Conservation (phyloP, 2,797 vertebrate genomes). For the Emydoidea blandingii region DNA sequence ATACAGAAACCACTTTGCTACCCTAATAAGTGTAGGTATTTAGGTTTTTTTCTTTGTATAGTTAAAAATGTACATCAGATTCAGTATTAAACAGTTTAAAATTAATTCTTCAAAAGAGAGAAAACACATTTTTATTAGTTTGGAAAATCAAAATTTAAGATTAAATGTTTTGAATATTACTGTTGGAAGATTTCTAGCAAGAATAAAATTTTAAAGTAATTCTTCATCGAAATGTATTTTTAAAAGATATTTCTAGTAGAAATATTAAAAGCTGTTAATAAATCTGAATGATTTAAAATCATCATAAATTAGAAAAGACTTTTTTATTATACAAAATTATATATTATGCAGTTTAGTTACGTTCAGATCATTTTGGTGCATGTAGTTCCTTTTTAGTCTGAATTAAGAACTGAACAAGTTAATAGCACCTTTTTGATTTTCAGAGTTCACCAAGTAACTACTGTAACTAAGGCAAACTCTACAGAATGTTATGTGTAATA, state of each 20-base stretch:
- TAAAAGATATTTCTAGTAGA: constrained; percentile 39
- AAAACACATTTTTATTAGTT: constrained; percentile 37
- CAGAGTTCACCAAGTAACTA: constrained; percentile 51
- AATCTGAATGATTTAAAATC: constrained; percentile 47
- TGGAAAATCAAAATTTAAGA: constrained; percentile 51
- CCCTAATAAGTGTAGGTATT: constrained; percentile 25
- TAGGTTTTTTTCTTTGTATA: constrained; percentile 29
- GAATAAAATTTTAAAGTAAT: constrained; percentile 45
- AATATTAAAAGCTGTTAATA: constrained; percentile 39
- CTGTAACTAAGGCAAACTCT: constrained; percentile 50
- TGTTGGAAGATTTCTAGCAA: constrained; percentile 51
- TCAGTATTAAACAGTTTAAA: constrained; percentile 57
- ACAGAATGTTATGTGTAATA: constrained; percentile 18
- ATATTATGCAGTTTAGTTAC: constrained; percentile 1
- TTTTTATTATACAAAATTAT: not conserved
- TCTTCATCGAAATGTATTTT: constrained; percentile 34
- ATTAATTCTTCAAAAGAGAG: constrained; percentile 49
- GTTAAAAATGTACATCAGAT: constrained; percentile 48
- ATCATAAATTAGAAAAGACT: constrained; percentile 22
- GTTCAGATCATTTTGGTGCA: constrained; percentile 46
- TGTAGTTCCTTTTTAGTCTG: not conserved
- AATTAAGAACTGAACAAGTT: constrained; percentile 19
- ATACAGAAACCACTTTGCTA: not conserved
- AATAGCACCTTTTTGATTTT: constrained; percentile 49
- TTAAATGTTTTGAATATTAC: constrained; percentile 67